Evolutionary conservation across 1,140 invertebrate species (phyloP).

Genomic region (Orchestia grillus): DNA sequence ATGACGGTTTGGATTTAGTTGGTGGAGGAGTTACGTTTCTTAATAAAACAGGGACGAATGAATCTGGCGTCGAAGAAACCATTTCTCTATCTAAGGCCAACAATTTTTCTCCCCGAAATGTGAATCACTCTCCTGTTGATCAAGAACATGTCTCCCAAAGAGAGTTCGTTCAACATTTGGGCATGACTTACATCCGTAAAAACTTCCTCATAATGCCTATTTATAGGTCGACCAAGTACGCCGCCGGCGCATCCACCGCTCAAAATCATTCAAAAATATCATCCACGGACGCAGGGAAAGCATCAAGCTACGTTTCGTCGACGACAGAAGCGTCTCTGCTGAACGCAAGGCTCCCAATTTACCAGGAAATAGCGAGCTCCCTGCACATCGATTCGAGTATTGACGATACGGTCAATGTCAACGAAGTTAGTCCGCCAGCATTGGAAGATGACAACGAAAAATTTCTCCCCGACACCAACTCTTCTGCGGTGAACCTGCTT

Average conservation of each 20-base stretch:
- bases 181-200: slow-evolving; percentile 5
- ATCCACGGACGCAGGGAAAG: neutral
- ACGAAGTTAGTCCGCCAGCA: neutral
- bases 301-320: neutral
- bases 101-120: neutral
- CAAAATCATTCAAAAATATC: neutral
- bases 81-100: neutral
- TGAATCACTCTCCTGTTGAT: neutral
- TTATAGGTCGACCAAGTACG: neutral
- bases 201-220: slow-evolving; percentile 25
- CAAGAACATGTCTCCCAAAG: neutral
- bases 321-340: neutral
- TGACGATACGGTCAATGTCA: neutral
- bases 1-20: neutral
- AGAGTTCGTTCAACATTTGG: neutral
- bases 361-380: slow-evolving; percentile 15
- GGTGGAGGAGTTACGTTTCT: neutral
- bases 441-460: neutral
- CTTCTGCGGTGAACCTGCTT: neutral
- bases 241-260: neutral
- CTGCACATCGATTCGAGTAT: slow-evolving; percentile 15
- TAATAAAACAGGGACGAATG: neutral
- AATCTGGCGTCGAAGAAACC: neutral
- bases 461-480: neutral
- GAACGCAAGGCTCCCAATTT: neutral